Evolutionary conservation across 2,113 vertebrate genomes (phyloP).

Genomic region (Hippopotamus amphibius): DNA sequence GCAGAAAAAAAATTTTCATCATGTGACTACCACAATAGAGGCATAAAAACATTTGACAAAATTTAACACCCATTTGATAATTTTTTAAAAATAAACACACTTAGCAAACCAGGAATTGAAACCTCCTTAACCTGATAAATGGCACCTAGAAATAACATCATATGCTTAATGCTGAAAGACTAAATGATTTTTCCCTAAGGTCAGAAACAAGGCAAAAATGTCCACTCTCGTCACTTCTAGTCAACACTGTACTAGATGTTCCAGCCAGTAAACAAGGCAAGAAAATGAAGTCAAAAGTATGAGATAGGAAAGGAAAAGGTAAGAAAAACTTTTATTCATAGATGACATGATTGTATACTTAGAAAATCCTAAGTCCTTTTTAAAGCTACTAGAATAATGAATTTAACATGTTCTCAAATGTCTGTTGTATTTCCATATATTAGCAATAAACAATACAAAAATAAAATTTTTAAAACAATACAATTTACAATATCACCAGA

Average conservation of each 20-base stretch:
- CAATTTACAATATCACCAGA: not conserved
- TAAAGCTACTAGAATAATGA: not conserved
- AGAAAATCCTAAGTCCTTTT: not conserved
- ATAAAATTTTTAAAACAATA: not conserved
- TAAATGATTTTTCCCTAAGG: not conserved
- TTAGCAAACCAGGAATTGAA: not conserved
- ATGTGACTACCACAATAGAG: not conserved
- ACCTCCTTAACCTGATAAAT: not conserved
- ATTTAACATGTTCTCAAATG: not conserved
- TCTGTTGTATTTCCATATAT: not conserved
- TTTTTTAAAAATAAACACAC: not conserved
- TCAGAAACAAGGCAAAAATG: not conserved
- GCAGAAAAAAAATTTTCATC: not conserved
- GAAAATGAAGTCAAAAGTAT: not conserved
- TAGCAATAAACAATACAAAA: not conserved
- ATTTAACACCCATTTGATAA: not conserved
- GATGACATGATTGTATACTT: not conserved
- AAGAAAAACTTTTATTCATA: not conserved
- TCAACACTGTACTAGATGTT: not conserved
- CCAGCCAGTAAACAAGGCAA: not conserved
- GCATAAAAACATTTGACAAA: not conserved
- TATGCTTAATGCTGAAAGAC: not conserved
- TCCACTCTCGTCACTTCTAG: not conserved
- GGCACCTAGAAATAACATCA: not conserved
- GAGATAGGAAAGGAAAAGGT: not conserved